phyloP scores from a whole-genome alignment of 2,888 invertebrate genomes.

The Xestia rhomboidea region DNA sequence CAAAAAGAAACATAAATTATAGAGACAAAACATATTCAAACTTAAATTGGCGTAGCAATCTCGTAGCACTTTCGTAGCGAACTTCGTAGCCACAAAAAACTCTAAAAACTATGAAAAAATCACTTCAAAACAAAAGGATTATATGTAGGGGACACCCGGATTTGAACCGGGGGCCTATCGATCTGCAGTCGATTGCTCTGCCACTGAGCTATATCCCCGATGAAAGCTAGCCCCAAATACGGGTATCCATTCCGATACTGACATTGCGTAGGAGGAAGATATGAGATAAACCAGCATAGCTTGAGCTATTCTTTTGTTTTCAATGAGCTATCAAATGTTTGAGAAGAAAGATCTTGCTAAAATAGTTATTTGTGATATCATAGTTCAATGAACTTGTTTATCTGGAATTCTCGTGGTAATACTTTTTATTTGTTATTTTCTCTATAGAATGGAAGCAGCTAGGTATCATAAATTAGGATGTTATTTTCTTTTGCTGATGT shows the following conservation, averaged over 20 bases:
- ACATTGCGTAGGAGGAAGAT: constrained; percentile 36
- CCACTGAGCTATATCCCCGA: constrained; percentile 88
- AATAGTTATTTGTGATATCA: constrained; percentile 39
- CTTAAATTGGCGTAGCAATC: constrained; percentile 7
- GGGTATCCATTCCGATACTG: not conserved
- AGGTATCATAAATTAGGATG: constrained; percentile 19
- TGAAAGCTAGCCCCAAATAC: not conserved
- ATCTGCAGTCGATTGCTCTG: constrained; percentile 90
- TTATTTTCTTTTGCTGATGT: constrained; percentile 23
- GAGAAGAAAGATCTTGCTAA: constrained; percentile 28
- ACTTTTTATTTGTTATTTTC: constrained; percentile 28
- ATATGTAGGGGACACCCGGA: constrained; percentile 86
- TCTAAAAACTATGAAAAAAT: not conserved
- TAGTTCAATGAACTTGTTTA: constrained; percentile 45
- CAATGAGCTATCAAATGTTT: constrained; percentile 17
- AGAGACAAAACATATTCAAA: not conserved
- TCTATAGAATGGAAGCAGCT: not conserved
- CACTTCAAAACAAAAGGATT: constrained; percentile 4
- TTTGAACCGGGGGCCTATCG: constrained; percentile 90
- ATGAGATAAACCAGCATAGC: not conserved
- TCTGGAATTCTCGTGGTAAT: constrained; percentile 22
- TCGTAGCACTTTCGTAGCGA: constrained; percentile 12
- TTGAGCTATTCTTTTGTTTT: constrained; percentile 34
- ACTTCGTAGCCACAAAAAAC: not conserved
- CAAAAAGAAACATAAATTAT: no score